Percentiles rank a stretch among this genome's conserved stretches.
phyloP scores from a whole-genome alignment of 2,888 invertebrate genomes.

The Microplitis deprimator region DNA sequence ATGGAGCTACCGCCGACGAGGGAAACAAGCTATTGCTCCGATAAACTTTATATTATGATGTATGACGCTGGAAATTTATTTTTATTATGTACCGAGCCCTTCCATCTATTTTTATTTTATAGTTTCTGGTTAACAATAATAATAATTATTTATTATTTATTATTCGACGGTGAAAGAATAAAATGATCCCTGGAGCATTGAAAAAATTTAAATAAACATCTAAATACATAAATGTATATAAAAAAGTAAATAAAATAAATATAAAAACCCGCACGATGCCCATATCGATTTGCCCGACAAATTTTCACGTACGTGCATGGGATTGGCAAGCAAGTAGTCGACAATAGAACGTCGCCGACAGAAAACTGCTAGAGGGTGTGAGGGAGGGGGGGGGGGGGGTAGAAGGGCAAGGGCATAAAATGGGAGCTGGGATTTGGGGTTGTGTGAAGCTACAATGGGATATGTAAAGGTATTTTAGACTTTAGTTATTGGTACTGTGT shows the following conservation, averaged over 20 bases:
- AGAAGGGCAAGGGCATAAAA: conserved; percentile 3
- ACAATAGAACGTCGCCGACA: conserved; percentile 33
- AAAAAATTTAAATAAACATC: background rate
- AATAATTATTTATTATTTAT: too few relatives aligned
- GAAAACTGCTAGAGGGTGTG: conserved; percentile 13
- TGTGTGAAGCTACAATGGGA: background rate
- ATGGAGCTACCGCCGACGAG: background rate
- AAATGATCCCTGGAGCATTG: background rate
- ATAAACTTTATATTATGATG: conserved; percentile 63
- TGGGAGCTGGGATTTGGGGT: background rate
- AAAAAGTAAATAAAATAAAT: background rate
- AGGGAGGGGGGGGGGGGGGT: conserved; percentile 3
- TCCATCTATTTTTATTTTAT: too few relatives aligned
- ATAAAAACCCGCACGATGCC: background rate
- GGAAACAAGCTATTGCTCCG: conserved; percentile 44
- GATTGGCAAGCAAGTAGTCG: conserved; percentile 31
- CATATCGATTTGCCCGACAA: conserved; percentile 50
- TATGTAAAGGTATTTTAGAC: conserved; percentile 23
- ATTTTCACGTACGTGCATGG: conserved; percentile 47
- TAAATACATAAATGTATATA: background rate
- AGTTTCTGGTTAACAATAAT: too few relatives aligned
- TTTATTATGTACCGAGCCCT: background rate
- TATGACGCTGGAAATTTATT: conserved; percentile 44
- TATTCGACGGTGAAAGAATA: too few relatives aligned
- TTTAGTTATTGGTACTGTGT: conserved; percentile 17